Evolutionary conservation across 2,888 invertebrate genomes (phyloP), one percentile per base, ranked within the genome.

Genomic region (Diogma glabrata): DNA sequence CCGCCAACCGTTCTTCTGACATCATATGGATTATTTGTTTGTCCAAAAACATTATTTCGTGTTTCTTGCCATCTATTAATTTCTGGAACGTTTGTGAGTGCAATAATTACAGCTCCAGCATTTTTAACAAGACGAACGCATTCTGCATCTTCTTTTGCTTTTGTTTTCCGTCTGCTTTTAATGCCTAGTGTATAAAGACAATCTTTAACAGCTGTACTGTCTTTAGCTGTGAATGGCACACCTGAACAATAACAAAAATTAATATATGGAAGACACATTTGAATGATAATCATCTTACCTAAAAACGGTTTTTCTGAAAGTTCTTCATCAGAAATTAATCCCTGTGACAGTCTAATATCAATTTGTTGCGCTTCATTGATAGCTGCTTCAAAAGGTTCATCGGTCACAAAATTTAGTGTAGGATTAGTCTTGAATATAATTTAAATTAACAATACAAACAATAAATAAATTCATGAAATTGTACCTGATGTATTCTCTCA

Each of bases 11-110:
- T 89, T 55, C 90, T 78, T 0, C 86, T 82, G 1, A 81, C 75
- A 68, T 95, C 83, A 67, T 95, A 94, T 0, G 96, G 93, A 74
- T 97, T 97, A 61, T 79, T 81, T 1, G 95, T 91, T 63, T 85
- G 78, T 0, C 97, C 96, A 65, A 85, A 87, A 49, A 96, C 65
- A 61, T 82, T 83, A 72, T 96, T 97, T 53, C 86, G 78, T 0
- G 89, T 82, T 70, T 96, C 96, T 64, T 78, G 79, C 89, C 96
- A 96, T 70, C 92, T 79, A 70, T 94, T 95, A 28, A 94, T 73
- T 70, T 95, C 94, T 0, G 95, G 93, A 28, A 93, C 81, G 67
- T 95, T 97, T n/a, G 93, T 91, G 45, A 87, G 82, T 3, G 85
- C 92, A 22, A 95, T 69, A 0, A 90, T 79, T 53, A 96, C 87